These are phyloP conservation scores for Aurelia aurita complex sp. Pacific DNA, from an alignment of 30 jellyfish, hydroid and myxozoan genomes.

Conservation along the genomic window DNA sequence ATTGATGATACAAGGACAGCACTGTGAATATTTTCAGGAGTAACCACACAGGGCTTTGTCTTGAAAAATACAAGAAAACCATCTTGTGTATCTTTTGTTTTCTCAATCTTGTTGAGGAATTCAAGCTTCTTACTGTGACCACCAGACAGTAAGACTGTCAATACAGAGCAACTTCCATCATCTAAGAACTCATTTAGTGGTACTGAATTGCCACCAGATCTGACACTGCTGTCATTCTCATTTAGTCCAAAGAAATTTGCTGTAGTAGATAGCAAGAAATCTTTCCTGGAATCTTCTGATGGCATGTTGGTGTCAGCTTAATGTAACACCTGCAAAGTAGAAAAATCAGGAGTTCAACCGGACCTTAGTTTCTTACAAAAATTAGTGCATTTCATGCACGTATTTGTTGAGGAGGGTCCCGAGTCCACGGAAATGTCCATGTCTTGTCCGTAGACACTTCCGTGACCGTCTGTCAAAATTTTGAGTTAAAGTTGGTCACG, in stretches of 20 bases:
- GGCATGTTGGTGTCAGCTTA: slow-evolving; percentile 34
- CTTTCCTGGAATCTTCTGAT: slow-evolving; percentile 81
- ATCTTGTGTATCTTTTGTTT: slow-evolving; percentile 51
- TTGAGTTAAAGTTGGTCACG: too few relatives aligned
- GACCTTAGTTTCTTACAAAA: too few relatives aligned
- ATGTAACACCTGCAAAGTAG: too few relatives aligned
- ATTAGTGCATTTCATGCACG: too few relatives aligned
- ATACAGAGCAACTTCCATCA: slow-evolving; percentile 81
- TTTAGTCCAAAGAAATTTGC: slow-evolving; percentile 92
- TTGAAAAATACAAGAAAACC: slow-evolving; percentile 85
- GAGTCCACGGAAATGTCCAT: too few relatives aligned
- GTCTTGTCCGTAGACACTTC: too few relatives aligned
- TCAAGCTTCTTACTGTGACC: slow-evolving; percentile 26
- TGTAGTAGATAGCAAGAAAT: slow-evolving; percentile 76
- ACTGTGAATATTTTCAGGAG: slow-evolving; percentile 83
- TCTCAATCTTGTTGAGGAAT: slow-evolving; percentile 51
- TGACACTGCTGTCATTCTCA: slow-evolving; percentile 23
- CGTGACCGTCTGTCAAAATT: too few relatives aligned
- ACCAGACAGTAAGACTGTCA: slow-evolving; percentile 48
- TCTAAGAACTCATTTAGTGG: slow-evolving; percentile 78
- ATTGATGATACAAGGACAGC: slow-evolving; percentile 85
- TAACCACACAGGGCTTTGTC: slow-evolving; percentile 75
- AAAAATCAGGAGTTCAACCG: too few relatives aligned
- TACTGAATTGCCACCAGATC: slow-evolving; percentile 24
- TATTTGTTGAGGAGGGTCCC: too few relatives aligned